A percentile compares a stretch with the other conserved stretches of the same genome.
phyloP scores from a whole-genome alignment of 2,888 invertebrate species.

The Hipparchia sbordonii region DNA sequence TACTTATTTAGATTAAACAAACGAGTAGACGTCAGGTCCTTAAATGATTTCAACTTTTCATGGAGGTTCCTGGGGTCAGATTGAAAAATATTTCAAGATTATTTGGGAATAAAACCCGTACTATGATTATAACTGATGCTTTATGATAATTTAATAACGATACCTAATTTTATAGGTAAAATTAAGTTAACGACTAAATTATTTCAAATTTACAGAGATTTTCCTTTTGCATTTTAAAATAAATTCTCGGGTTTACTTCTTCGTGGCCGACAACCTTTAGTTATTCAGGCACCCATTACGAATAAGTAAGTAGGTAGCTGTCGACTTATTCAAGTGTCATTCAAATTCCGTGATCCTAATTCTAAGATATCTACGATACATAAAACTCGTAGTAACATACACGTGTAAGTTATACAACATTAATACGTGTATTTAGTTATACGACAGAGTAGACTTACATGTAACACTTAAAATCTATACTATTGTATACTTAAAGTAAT shows the following conservation, averaged over 20 bases:
- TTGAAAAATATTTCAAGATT: neutral
- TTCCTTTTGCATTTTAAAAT: conserved; percentile 21
- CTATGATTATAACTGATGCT: no score
- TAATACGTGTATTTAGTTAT: no score
- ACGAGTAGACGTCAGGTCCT: no score
- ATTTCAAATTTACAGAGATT: neutral
- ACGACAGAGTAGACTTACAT: no score
- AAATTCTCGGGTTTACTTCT: conserved; percentile 22
- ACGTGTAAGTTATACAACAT: no score
- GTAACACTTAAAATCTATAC: neutral
- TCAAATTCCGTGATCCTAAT: conserved; percentile 42
- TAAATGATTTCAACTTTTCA: no score
- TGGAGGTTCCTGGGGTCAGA: neutral
- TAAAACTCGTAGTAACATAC: neutral
- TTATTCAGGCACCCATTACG: conserved; percentile 39
- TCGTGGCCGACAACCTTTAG: conserved; percentile 41
- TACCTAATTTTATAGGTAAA: conserved; percentile 7
- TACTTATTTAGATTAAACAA: no score
- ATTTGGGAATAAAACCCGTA: no score
- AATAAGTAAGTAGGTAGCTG: conserved; percentile 39
- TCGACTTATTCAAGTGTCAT: conserved; percentile 41
- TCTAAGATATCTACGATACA: conserved; percentile 33
- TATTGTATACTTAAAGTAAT: neutral
- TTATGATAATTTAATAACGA: no score
- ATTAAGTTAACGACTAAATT: conserved; percentile 17